Evolutionary conservation across 2,888 invertebrate species (phyloP).

Genomic region (Dicycla oo): DNA sequence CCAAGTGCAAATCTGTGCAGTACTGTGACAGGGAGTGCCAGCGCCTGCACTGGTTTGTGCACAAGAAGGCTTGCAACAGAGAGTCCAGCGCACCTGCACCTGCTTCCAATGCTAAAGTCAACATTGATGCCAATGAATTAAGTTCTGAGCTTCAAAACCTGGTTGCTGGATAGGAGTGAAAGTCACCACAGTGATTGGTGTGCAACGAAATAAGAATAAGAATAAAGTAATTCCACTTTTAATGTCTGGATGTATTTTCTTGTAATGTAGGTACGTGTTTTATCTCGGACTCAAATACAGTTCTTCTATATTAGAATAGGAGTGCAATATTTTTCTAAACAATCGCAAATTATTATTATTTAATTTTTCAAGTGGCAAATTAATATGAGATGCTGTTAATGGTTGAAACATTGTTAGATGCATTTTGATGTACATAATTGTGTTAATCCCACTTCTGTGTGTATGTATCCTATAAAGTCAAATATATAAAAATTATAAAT

Average conservation of each 20-base stretch:
- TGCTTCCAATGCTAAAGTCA: constrained; percentile 72
- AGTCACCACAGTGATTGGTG: constrained; percentile 17
- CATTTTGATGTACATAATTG: constrained; percentile 66
- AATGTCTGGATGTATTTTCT: constrained; percentile 65
- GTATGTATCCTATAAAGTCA: constrained; percentile 56
- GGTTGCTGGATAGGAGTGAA: constrained; percentile 78
- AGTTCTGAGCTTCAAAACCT: constrained; percentile 89
- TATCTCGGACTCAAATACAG: constrained; percentile 42
- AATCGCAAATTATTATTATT: constrained; percentile 55
- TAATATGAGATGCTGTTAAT: constrained; percentile 45
- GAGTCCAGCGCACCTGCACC: constrained; percentile 85
- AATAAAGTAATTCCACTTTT: constrained; percentile 59
- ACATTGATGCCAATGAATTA: constrained; percentile 86
- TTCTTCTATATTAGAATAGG: constrained; percentile 47
- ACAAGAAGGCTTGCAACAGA: constrained; percentile 95
- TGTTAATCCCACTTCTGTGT: constrained; percentile 58
- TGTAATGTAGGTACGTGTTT: constrained; percentile 61
- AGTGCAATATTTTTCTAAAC: constrained; percentile 63
- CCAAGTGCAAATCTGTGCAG: constrained; percentile 97
- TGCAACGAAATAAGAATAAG: constrained; percentile 55
- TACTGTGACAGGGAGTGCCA: constrained; percentile 99
- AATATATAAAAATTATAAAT: constrained; percentile 65
- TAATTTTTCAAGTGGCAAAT: constrained; percentile 41
- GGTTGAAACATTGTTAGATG: constrained; percentile 54
- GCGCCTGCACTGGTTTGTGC: constrained; percentile 97